A percentile compares a stretch with the other conserved stretches of the same genome.
phyloP scores from a whole-genome alignment of 2,888 invertebrate genomes.

The Mamestra brassicae region DNA sequence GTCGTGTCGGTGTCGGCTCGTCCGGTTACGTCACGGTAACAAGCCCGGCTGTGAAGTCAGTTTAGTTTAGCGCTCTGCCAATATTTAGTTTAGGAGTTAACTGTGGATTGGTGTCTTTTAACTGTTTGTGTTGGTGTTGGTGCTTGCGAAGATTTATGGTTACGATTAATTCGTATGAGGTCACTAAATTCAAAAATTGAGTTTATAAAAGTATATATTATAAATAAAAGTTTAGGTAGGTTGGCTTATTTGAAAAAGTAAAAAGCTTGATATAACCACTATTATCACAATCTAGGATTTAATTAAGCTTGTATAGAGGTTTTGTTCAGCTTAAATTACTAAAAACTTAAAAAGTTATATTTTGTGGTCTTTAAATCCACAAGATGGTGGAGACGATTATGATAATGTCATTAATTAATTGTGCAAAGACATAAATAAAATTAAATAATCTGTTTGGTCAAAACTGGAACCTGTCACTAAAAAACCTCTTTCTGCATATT shows the following conservation, averaged over 20 bases:
- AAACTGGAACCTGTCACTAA: no score
- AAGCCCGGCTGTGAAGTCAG: conserved; percentile 69
- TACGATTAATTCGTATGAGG: neutral
- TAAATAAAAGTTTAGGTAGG: no score
- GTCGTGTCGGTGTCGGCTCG: conserved; percentile 72
- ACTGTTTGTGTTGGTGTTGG: conserved; percentile 22
- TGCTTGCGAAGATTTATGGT: neutral
- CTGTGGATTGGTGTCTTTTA: conserved; percentile 41
- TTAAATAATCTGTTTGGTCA: neutral
- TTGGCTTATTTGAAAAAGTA: no score
- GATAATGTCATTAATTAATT: neutral
- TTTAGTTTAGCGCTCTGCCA: conserved; percentile 59
- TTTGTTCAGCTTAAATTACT: no score
- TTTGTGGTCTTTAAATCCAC: no score
- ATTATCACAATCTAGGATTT: no score
- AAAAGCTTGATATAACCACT: no score
- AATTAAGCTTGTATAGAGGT: no score
- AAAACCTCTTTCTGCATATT: neutral
- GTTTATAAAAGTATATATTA: no score
- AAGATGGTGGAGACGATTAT: no score
- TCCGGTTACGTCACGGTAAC: conserved; percentile 76
- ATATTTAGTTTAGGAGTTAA: conserved; percentile 60
- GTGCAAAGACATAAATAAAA: neutral
- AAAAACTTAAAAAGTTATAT: no score
- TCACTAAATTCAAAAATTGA: no score